Conservation (phyloP, 2,113 vertebrate species). For the Dasypus novemcinctus region DNA sequence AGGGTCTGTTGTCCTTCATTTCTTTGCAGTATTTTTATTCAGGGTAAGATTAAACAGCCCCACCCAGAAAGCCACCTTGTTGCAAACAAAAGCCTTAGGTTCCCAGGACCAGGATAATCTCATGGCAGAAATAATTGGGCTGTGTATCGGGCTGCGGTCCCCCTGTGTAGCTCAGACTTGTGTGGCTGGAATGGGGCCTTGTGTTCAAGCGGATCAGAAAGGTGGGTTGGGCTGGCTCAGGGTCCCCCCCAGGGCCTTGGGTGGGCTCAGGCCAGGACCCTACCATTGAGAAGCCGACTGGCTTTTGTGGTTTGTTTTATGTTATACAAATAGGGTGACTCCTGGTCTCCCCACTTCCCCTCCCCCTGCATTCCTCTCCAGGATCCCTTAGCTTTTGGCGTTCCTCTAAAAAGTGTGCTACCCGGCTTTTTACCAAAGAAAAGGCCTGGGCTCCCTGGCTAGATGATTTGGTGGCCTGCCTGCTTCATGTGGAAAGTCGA, state of each 20-base stretch:
- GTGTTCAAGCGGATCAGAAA: neutral
- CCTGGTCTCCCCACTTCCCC: neutral
- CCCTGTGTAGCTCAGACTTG: neutral
- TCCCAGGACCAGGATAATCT: neutral
- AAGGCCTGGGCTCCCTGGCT: neutral
- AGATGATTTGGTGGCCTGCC: neutral
- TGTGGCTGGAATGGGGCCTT: neutral
- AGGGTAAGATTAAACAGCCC: neutral
- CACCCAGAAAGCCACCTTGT: neutral
- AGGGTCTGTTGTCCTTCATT: neutral
- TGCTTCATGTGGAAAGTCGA: neutral
- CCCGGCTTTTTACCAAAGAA: neutral
- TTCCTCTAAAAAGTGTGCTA: neutral
- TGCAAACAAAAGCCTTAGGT: conserved; percentile 10
- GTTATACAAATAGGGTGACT: neutral
- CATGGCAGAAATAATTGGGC: neutral
- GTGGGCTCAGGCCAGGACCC: neutral
- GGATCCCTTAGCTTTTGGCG: neutral
- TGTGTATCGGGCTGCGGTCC: rapidly evolving
- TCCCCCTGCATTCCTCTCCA: rapidly evolving
- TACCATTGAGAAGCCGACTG: neutral
- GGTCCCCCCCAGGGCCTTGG: neutral
- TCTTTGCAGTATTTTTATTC: neutral
- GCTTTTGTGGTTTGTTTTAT: neutral
- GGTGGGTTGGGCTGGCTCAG: neutral